Conservation (phyloP, 2,888 invertebrate species). For the Epinotia brunnichana region DNA sequence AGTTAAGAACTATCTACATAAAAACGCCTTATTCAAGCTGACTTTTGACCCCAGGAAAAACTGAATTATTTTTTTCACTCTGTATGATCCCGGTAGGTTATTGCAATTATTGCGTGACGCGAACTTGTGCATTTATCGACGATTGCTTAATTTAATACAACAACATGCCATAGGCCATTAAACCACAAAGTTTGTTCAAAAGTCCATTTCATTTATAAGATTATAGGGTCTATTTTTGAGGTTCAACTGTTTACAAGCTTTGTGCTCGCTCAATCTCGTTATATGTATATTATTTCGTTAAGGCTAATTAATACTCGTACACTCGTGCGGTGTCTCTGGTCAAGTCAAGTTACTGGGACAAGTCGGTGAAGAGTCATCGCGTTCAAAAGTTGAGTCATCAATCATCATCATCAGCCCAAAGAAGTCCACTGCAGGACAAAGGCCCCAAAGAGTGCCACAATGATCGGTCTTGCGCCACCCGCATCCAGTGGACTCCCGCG, state of each 20-base stretch:
- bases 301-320: no score
- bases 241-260: neutral
- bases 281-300: neutral
- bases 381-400: neutral
- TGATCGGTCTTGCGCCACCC: no score
- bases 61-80: no score
- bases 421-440: no score
- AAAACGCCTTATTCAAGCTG: no score
- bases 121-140: slow-evolving; percentile 6
- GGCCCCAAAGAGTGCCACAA: no score
- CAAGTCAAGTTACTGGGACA: neutral
- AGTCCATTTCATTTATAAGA: neutral
- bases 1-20: no score
- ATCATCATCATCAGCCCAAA: no score
- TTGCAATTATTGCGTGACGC: neutral
- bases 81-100: no score
- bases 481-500: no score
- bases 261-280: neutral
- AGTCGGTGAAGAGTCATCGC: neutral
- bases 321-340: neutral
- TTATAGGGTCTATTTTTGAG: neutral
- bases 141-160: neutral
- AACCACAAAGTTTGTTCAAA: neutral
- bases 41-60: no score
- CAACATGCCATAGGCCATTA: neutral